Percentiles rank a stretch among this genome's conserved stretches.
These are phyloP conservation scores for Chymomyza caudatula DNA, from an alignment of 2,888 invertebrate genomes.

Conservation along the genomic window DNA sequence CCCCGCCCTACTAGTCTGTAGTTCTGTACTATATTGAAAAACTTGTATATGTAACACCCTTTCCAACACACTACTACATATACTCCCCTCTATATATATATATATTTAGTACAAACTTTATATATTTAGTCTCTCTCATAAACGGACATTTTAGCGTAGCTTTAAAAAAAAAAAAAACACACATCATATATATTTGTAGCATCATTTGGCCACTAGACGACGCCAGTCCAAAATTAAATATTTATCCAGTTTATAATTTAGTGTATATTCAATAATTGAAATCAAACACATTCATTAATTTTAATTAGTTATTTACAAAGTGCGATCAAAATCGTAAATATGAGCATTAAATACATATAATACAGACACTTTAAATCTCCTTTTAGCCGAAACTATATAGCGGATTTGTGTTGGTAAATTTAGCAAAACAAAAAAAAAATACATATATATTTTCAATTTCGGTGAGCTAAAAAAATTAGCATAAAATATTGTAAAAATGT, in stretches of 20 bases:
- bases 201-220: neutral
- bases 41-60: neutral
- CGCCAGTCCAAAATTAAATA: constrained; percentile 4
- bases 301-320: constrained; percentile 16
- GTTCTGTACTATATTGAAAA: neutral
- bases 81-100: no score
- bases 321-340: constrained; percentile 1
- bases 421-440: constrained; percentile 1
- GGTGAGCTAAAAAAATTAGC: no score
- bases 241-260: constrained; percentile 23
- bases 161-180: constrained; percentile 5
- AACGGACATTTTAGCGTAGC: constrained; percentile 19
- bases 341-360: constrained; percentile 30
- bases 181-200: constrained; percentile 7
- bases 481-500: neutral
- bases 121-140: constrained; percentile 17
- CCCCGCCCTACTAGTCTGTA: neutral
- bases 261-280: constrained; percentile 33
- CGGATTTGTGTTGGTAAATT: constrained; percentile 45
- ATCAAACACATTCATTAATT: constrained; percentile 31
- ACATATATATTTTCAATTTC: neutral
- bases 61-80: constrained; percentile 22
- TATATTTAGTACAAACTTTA: constrained; percentile 24
- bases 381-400: constrained; percentile 38
- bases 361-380: constrained; percentile 33